A percentile compares a stretch with the other conserved stretches of the same genome.
Evolutionary conservation across 2,797 vertebrate genomes (phyloP).

Genomic region (Chelon labrosus): DNA sequence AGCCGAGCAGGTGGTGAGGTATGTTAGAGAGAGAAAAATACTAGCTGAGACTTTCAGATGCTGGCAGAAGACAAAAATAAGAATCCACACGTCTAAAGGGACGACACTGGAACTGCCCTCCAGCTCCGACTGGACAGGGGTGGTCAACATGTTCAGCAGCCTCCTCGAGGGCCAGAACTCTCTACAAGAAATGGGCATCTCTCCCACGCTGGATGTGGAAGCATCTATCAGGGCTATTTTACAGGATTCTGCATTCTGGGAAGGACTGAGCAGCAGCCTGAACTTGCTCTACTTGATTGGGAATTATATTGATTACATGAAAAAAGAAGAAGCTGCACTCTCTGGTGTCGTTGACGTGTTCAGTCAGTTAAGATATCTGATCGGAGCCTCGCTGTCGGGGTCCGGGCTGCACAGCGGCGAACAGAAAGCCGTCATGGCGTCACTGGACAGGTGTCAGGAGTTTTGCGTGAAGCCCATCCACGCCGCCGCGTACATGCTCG

Average conservation of each 20-base stretch:
- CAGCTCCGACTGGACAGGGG: conserved; percentile 36
- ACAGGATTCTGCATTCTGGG: conserved; percentile 64
- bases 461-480: conserved; percentile 69
- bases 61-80: conserved; percentile 42
- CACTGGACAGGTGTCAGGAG: conserved; percentile 58
- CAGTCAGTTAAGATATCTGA: conserved; percentile 53
- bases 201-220: conserved; percentile 35
- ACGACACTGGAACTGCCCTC: conserved; percentile 32
- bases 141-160: conserved; percentile 60
- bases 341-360: conserved; percentile 63
- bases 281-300: conserved; percentile 59
- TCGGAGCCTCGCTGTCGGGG: conserved; percentile 34
- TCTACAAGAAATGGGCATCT: conserved; percentile 61
- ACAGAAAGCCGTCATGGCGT: conserved; percentile 58
- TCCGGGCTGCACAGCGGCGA: conserved; percentile 54
- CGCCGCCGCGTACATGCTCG: conserved; percentile 67
- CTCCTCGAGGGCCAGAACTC: conserved; percentile 63
- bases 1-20: conserved; percentile 58
- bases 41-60: conserved; percentile 35
- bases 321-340: conserved; percentile 46
- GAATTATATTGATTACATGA: conserved; percentile 60
- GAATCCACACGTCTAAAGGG: conserved; percentile 10
- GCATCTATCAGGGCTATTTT: conserved; percentile 45
- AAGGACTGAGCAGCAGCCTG: conserved; percentile 54
- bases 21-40: conserved; percentile 25